Base-by-base conservation (phyloP, 2,797 vertebrate genomes). In the Hippocampus kuda region DNA sequence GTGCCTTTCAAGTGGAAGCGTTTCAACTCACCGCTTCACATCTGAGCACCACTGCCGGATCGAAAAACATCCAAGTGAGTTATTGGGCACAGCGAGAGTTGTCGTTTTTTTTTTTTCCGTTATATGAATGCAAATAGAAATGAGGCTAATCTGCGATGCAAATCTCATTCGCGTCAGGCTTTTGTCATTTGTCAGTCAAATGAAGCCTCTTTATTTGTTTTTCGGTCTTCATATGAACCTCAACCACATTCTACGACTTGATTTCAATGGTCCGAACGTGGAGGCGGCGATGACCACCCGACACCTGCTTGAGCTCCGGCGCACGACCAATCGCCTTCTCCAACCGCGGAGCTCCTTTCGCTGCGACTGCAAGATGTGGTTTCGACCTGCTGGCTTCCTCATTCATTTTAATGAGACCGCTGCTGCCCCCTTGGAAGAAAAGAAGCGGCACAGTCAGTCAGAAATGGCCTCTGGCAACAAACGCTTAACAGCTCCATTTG, bases 281-380 rank as follows among this genome's bases (percentile, higher is more conserved):
- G 34, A 34, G 34, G 34, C 30, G 7, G 4, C 18, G 12, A 44
- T 75, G 73, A 77, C 78, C 65, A 80, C 73, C 79, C 42, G 67
- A 67, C 77, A 84, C 79, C 74, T 79, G 75, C 70, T 70, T 68
- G 61, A 71, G 63, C 67, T 11, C 62, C 51, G 10, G 65, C 68
- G 72, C 72, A 72, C 67, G 70, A 68, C 68, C 63, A 73, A 78
- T 71, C 76, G 66, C 72, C 68, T 78, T 82, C 73, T 66, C 66
- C 69, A 64, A 70, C 77, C 72, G 66, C 16, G 0, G 69, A 76
- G 73, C 41, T 22, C 60, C 53, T 70, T 78, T 74, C 34, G 34
- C 56, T 72, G 53, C 44, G 72, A 77, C 71, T 34, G 49, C 64
- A 68, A 70, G 30, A 10, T n/a, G 30, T 54, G 66, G 27, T 8